Conservation (phyloP, 2,888 invertebrate species). For the Agrypnus murinus region DNA sequence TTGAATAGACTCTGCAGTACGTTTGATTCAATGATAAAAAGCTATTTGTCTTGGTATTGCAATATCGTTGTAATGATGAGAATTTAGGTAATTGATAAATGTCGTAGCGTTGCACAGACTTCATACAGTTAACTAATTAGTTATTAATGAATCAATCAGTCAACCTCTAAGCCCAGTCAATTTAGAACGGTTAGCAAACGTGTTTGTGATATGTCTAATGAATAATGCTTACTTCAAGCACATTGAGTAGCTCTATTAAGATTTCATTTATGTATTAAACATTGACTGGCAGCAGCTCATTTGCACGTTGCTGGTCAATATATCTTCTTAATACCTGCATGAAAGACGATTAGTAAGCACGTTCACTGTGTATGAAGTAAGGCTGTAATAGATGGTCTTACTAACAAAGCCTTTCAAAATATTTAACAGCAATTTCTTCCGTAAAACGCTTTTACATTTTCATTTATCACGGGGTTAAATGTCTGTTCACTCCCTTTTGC, state of each 20-base stretch:
- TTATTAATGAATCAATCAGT: slow-evolving; percentile 12
- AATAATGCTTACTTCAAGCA: slow-evolving; percentile 17
- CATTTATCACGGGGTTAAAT: too few relatives aligned
- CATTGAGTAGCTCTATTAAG: background rate
- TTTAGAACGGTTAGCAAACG: background rate
- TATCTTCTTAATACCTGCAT: too few relatives aligned
- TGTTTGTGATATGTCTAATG: background rate
- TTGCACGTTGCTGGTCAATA: background rate
- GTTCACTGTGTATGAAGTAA: too few relatives aligned
- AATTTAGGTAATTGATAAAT: background rate
- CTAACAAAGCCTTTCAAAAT: too few relatives aligned
- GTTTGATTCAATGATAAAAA: too few relatives aligned
- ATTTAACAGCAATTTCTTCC: too few relatives aligned
- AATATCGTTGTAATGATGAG: background rate
- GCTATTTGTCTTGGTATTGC: too few relatives aligned
- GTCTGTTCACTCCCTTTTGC: too few relatives aligned
- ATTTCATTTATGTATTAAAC: background rate
- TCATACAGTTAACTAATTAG: slow-evolving; percentile 13
- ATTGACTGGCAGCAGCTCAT: slow-evolving; percentile 13
- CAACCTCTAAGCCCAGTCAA: background rate
- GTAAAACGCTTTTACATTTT: too few relatives aligned
- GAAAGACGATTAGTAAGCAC: too few relatives aligned
- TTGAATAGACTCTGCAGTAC: too few relatives aligned
- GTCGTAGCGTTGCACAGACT: background rate
- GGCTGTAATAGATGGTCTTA: too few relatives aligned